Percentiles rank a stretch among this genome's conserved stretches.
Conservation (phyloP, 1,140 invertebrate species). For the Brachionus koreanus region DNA sequence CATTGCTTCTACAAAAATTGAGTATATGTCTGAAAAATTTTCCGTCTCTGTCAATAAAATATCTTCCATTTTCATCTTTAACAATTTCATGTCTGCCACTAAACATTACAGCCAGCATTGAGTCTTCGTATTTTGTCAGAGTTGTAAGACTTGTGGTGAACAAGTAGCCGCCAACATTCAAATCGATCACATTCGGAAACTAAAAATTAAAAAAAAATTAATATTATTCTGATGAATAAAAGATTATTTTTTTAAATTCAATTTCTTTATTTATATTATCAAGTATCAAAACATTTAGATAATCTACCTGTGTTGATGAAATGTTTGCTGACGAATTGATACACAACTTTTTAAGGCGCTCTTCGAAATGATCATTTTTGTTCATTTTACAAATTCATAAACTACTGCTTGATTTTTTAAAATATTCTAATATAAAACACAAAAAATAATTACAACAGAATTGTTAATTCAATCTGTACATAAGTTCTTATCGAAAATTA, state of each 20-base stretch:
- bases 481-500: neutral
- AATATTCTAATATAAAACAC: neutral
- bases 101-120: conserved; percentile 54
- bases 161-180: conserved; percentile 55
- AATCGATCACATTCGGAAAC: conserved; percentile 45
- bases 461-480: neutral
- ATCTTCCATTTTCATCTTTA: conserved; percentile 53
- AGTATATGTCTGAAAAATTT: conserved; percentile 42
- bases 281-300: too few species aligned
- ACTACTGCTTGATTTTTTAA: neutral
- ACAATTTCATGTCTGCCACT: conserved; percentile 54
- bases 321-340: neutral
- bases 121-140: conserved; percentile 50
- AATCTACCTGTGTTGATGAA: neutral
- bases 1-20: conserved; percentile 35
- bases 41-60: conserved; percentile 48
- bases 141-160: conserved; percentile 55
- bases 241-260: too few species aligned
- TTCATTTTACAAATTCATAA: neutral
- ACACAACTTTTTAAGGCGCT: conserved; percentile 11
- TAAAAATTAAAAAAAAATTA: neutral
- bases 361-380: neutral
- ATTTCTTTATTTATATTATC: too few species aligned
- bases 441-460: neutral
- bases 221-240: neutral